These are phyloP conservation scores for Gryon sp. DNA, from an alignment of 1,140 invertebrate species.

Conservation along the genomic window DNA sequence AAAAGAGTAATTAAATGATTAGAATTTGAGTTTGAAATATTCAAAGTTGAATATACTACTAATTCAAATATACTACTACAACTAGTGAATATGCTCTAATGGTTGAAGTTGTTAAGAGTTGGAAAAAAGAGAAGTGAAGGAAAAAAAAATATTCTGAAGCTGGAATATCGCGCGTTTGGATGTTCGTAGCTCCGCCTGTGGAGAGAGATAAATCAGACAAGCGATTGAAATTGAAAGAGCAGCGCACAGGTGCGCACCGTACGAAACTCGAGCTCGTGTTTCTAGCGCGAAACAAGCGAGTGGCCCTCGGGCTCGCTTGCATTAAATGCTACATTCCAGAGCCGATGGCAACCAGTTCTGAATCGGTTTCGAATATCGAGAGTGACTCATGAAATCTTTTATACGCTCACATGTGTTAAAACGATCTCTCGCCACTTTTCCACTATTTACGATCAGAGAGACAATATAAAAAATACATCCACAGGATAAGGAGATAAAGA, in stretches of 20 bases:
- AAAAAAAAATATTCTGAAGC: constrained; percentile 11
- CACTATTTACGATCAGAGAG: constrained; percentile 30
- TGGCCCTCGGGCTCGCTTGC: constrained; percentile 59
- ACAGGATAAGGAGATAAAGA: constrained; percentile 1
- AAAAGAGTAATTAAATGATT: no score
- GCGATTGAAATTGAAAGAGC: constrained; percentile 61
- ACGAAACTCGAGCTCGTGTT: constrained; percentile 57
- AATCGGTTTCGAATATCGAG: constrained; percentile 61
- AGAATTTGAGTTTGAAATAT: no score
- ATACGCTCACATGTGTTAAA: constrained; percentile 59
- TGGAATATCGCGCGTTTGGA: constrained; percentile 10
- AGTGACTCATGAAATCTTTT: constrained; percentile 64
- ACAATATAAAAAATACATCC: constrained; percentile 9
- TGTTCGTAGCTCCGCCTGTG: constrained; percentile 19
- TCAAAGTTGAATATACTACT: no score
- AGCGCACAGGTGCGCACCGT: constrained; percentile 51
- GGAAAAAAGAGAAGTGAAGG: no score
- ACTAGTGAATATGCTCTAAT: no score
- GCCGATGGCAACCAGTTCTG: constrained; percentile 64
- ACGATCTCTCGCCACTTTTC: constrained; percentile 44
- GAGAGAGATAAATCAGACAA: constrained; percentile 56
- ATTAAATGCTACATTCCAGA: constrained; percentile 63
- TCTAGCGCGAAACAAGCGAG: constrained; percentile 60
- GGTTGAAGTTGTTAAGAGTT: no score
- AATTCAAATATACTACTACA: no score